phyloP scores from a whole-genome alignment of 1,140 invertebrate species.

The Paraescarpia echinospica region DNA sequence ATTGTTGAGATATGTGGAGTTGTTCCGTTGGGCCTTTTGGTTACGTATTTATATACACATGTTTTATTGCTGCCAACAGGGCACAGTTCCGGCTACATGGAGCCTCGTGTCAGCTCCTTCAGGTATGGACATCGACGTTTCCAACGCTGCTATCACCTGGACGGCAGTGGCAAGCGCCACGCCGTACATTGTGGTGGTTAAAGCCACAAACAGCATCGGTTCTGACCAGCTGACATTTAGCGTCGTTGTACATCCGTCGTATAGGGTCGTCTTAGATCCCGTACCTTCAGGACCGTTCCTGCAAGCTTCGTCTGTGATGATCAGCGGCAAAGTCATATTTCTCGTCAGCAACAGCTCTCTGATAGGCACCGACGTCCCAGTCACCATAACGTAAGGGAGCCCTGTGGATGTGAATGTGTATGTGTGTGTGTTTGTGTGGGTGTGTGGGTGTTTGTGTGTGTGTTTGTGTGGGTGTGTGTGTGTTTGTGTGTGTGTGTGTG shows the following conservation, averaged over 20 bases:
- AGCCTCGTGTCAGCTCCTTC: slow-evolving; percentile 19
- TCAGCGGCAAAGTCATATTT: slow-evolving; percentile 30
- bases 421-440: neutral
- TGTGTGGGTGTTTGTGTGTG: neutral
- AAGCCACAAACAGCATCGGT: slow-evolving; percentile 28
- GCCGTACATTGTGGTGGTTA: slow-evolving; percentile 26
- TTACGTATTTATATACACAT: neutral
- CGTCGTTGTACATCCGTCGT: slow-evolving; percentile 30
- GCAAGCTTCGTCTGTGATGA: slow-evolving; percentile 25
- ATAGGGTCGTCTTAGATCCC: slow-evolving; percentile 23
- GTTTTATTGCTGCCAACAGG: slow-evolving; percentile 26
- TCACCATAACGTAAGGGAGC: slow-evolving; percentile 18
- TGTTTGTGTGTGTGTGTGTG: neutral
- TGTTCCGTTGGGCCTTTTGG: too few relatives aligned
- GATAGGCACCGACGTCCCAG: slow-evolving; percentile 11
- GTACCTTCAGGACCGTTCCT: slow-evolving; percentile 27
- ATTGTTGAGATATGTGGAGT: too few relatives aligned
- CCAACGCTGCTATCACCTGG: slow-evolving; percentile 27
- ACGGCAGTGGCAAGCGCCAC: slow-evolving; percentile 15
- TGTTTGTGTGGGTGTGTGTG: neutral
- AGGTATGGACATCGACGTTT: slow-evolving; percentile 30
- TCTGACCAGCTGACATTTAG: slow-evolving; percentile 24
- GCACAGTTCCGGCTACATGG: slow-evolving; percentile 32
- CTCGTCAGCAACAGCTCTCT: slow-evolving; percentile 17
- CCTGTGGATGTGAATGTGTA: too few relatives aligned